Base-by-base conservation (phyloP, 2,113 vertebrate species). In the Eidolon helvum region DNA sequence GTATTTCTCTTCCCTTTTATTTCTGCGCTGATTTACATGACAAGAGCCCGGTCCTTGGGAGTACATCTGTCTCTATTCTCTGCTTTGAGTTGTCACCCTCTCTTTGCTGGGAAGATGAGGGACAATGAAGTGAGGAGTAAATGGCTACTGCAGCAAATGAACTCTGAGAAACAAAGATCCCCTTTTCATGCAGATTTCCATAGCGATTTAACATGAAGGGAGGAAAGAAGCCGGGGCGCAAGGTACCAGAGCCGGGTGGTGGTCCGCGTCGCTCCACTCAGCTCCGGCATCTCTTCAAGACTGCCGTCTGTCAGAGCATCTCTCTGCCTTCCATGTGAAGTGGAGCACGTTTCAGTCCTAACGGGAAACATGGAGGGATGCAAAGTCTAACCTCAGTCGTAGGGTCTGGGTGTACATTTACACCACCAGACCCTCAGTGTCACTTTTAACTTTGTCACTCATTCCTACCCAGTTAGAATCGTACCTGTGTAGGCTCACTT, bases 181-280 rank as follows among this genome's bases (percentile, higher is more conserved):
- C 45, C 86, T 97, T 97, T 75, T 97, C 87, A 96, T 97, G 97
- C 90, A 96, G 97, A 98, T 98, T 21, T 55, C 66, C 66, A 18
- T 18, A 92, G 87, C 86, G 40, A 95, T 96, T 97, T 95, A 95
- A 98, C 77, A 74, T 9, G 69, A 71, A 84, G 83, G 84, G 85
- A 95, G 90, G 77, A 96, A 97, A 97, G 94, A 95, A 94, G 63
- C 53, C 30, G 55, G 80, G 63, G 93, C 63, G 45, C 69, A 80
- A 80, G 68, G 66, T 92, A 96, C 85, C 77, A 91, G 94, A 94
- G 96, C 90, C 80, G 59, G 82, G 84, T 71, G 45, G 75, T 55
- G 78, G 91, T 94, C 28, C 0, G 11, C 59, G 55, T 72, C 38
- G 55, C 82, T 79, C 72, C 72, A 9, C 40, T 82, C 68, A 94